Percentiles rank a stretch among this genome's conserved stretches.
Conservation (phyloP, 2,113 vertebrate genomes). For the Columbina picui region DNA sequence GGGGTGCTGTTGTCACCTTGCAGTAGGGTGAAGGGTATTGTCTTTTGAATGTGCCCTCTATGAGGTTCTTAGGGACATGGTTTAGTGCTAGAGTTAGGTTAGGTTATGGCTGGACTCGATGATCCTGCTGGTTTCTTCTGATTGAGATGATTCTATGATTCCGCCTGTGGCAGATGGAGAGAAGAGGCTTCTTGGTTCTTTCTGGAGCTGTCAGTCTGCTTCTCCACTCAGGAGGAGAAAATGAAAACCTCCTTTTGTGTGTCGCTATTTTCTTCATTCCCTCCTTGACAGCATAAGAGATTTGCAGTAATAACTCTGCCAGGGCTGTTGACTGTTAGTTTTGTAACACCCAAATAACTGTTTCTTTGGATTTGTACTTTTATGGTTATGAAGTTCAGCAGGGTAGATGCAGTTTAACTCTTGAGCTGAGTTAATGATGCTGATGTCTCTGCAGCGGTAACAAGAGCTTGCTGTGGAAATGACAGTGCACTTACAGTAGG, state of each 20-base stretch:
- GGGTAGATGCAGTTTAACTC: neutral
- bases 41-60: neutral
- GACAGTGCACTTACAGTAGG: rapidly evolving
- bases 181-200: rapidly evolving
- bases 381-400: neutral
- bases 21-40: neutral
- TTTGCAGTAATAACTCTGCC: neutral
- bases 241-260: neutral
- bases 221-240: rapidly evolving
- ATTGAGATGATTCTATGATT: too few relatives aligned
- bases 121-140: too few relatives aligned
- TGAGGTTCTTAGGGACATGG: too few relatives aligned
- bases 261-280: rapidly evolving
- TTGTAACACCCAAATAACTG: neutral
- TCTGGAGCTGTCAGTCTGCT: neutral
- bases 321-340: neutral
- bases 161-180: neutral
- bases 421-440: neutral
- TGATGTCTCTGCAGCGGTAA: rapidly evolving
- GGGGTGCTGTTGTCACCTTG: neutral
- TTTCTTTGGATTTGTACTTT: neutral
- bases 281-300: neutral
- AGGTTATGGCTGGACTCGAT: too few relatives aligned
- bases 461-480: neutral
- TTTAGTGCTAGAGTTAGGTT: too few relatives aligned